Base-by-base conservation (phyloP, 2,888 invertebrate genomes). In the Leucophenga montana region DNA sequence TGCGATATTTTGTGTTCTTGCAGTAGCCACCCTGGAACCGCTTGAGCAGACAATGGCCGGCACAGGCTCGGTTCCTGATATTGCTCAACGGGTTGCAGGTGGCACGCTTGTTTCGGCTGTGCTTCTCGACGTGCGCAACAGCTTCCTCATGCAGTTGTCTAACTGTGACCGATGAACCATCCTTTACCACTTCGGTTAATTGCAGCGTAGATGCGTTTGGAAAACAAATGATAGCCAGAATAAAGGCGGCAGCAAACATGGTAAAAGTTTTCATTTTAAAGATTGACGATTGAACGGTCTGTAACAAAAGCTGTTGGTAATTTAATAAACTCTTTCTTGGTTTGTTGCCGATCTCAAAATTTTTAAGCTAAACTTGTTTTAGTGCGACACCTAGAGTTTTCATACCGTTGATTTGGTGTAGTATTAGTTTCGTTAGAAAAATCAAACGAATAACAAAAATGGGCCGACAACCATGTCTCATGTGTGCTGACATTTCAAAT, bases 61-160 rank as follows among this genome's bases (percentile, higher is more conserved):
- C 90, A 76, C 90, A 90, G 56, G 88, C 89, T 4, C 88, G 77
- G 67, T 90, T 84, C 9, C 88, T 88, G 6, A 88, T 68, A 9
- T 66, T 71, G 70, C 87, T 86, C 33, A 89, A 73, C 0, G 90
- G 77, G 78, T 90, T 90, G 65, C 90, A 90, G n/a, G 90, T 90
- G 16, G 87, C 87, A 67, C 90, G 82, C 71, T 87, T 89, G 1
- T 85, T 85, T 14, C 89, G 87, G 13, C 54, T 68, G 48, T 73
- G 73, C 4, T 59, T 27, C 5, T 57, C 64, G 3, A 20, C 61
- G 1, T 33, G 20, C 0, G 31, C 20, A 53, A 33, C 2, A 0
- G 54, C 5, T 48, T 59, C 61, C 31, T n/a, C 1, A 18, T 44
- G 50, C 27, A 4, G 27, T 27, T 27, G 27, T 39, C 11, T 53